Base-by-base conservation (phyloP, 2,888 invertebrate species). In the Nomada goodeniana region DNA sequence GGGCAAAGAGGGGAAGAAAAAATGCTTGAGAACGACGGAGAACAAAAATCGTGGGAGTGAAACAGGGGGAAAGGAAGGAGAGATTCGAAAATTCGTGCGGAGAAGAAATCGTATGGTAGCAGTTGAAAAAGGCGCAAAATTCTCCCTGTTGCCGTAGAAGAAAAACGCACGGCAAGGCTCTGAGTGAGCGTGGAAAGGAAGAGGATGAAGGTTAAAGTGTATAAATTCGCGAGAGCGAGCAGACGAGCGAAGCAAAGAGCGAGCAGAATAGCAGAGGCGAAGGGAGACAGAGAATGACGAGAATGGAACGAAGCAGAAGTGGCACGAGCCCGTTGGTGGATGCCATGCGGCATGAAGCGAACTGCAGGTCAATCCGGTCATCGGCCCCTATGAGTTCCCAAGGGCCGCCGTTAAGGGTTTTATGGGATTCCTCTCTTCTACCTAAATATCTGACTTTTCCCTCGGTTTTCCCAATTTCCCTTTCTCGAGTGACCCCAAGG, bases 321-420 rank as follows among this genome's bases (percentile, higher is more conserved):
- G 81, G 85, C 83, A 83, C 79, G 88, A 86, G 85, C 80, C 72
- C 71, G 80, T 83, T 83, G 83, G 77, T 85, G 81, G 84, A 85
- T 83, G 76, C 84, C 82, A 76, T 74, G 82, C 82, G 81, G 83
- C 81, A 83, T 79, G 84, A 78, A 83, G 83, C 80, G 84, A 85
- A 84, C 86, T 84, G 76, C 89, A 88, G 91, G 92, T 92, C 91
- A 92, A 88, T 88, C 84, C 92, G 92, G 92, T 92, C 92, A 92
- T 91, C 91, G 92, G 92, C 92, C 92, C 88, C 90, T 77, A 52
- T 63, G 60, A 71, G 70, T 87, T 87, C 83, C 83, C 79, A 85
- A 87, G 86, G 89, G 88, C 73, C 81, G 52, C 76, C 77, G 47
- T 76, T 79, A 86, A 81, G 78, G 76, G 76, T 80, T 80, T 61